Conservation (phyloP, 1,140 invertebrate species). For the Procambarus clarkii region DNA sequence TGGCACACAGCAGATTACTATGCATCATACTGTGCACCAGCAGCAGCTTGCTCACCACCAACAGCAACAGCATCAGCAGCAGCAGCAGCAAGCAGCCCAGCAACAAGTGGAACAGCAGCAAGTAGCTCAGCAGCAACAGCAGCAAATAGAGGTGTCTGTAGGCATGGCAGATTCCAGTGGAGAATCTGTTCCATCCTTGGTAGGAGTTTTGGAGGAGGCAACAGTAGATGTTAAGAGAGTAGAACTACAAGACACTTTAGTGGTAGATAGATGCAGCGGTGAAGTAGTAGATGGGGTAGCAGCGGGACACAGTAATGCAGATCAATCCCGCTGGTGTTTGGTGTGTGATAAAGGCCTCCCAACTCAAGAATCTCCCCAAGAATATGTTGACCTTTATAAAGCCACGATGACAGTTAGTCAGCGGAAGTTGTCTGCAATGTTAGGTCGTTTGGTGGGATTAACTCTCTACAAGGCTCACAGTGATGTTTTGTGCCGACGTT, state of each 20-base stretch:
- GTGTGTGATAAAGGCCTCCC: slow-evolving; percentile 58
- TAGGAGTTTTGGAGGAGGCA: slow-evolving; percentile 24
- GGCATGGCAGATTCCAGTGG: neutral
- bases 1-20: slow-evolving; percentile 26
- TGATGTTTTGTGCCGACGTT: slow-evolving; percentile 41
- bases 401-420: slow-evolving; percentile 49
- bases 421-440: slow-evolving; percentile 51
- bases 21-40: slow-evolving; percentile 36
- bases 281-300: slow-evolving; percentile 8
- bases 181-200: slow-evolving; percentile 20
- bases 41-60: neutral
- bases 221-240: neutral
- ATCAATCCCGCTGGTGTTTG: slow-evolving; percentile 40
- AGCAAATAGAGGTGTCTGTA: slow-evolving; percentile 8
- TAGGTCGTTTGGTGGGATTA: slow-evolving; percentile 54
- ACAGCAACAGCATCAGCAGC: neutral
- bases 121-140: neutral
- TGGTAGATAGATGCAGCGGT: neutral
- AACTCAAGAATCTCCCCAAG: neutral
- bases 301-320: neutral
- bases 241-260: neutral
- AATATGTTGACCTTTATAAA: slow-evolving; percentile 29
- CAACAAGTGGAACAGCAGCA: neutral
- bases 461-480: slow-evolving; percentile 47
- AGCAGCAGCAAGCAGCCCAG: neutral